phyloP scores from a whole-genome alignment of 2,113 vertebrate genomes.

The Clarias macrocephalus region DNA sequence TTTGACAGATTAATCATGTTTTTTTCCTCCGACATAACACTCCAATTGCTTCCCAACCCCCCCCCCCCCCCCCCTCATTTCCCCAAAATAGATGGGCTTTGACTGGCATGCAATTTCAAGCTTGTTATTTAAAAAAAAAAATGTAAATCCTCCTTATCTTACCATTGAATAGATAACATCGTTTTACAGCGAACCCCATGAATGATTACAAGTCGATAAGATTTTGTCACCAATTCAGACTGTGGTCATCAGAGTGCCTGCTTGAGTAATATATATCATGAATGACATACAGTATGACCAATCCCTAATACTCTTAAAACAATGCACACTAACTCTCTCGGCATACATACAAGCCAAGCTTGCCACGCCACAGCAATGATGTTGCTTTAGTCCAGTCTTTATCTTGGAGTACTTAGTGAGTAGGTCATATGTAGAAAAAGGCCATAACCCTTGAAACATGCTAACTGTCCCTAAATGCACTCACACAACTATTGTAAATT shows the following conservation, averaged over 20 bases:
- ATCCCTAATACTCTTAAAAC: slow-evolving; percentile 24
- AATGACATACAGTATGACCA: background rate
- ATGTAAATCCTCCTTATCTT: slow-evolving; percentile 34
- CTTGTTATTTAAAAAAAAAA: slow-evolving; percentile 22
- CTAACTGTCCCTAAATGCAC: background rate
- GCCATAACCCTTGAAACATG: background rate
- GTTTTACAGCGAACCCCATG: slow-evolving; percentile 40
- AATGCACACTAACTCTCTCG: background rate
- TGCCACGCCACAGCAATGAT: background rate
- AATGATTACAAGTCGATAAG: slow-evolving; percentile 38
- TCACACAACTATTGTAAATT: background rate
- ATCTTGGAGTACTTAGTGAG: background rate
- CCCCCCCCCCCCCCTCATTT: background rate
- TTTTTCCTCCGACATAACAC: slow-evolving; percentile 16
- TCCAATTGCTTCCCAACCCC: slow-evolving; percentile 6
- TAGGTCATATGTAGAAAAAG: background rate
- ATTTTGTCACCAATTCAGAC: slow-evolving; percentile 17
- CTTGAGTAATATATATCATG: slow-evolving; percentile 31
- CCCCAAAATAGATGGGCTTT: slow-evolving; percentile 30
- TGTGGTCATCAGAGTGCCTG: slow-evolving; percentile 42
- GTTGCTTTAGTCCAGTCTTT: background rate
- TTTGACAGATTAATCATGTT: slow-evolving; percentile 53
- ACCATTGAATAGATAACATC: slow-evolving; percentile 41
- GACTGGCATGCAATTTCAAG: slow-evolving; percentile 51
- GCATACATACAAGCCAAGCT: background rate